These are phyloP conservation scores for Empidonax alnorum DNA, from an alignment of 2,113 vertebrate species.

Conservation along the genomic window DNA sequence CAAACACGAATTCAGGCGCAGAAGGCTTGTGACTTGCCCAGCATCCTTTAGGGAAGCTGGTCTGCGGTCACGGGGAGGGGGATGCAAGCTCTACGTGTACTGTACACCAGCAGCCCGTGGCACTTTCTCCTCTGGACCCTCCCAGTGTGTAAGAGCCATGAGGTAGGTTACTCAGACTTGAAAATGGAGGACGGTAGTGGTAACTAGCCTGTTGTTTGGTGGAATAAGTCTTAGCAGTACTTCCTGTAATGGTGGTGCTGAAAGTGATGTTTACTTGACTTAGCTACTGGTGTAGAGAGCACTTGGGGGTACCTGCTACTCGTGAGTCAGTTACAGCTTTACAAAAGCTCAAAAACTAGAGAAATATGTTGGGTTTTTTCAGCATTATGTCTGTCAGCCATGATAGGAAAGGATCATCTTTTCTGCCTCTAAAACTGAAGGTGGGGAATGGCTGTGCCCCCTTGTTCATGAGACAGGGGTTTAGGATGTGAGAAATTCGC, in stretches of 20 bases:
- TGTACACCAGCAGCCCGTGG: not conserved
- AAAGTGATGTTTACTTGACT: conserved; percentile 30
- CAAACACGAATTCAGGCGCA: not conserved
- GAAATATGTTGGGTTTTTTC: not conserved
- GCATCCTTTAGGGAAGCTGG: conserved; percentile 26
- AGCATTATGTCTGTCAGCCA: not conserved
- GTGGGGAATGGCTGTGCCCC: not conserved
- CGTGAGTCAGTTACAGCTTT: not conserved
- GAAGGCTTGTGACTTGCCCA: not conserved
- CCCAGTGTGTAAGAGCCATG: not conserved
- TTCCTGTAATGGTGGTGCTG: conserved; percentile 63
- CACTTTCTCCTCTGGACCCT: not conserved
- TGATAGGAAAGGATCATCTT: not conserved
- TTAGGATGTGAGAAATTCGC: not conserved
- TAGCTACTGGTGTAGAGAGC: not conserved
- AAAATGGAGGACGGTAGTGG: conserved; percentile 63
- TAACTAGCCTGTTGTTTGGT: conserved; percentile 32
- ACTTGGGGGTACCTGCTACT: not conserved
- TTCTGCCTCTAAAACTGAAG: not conserved
- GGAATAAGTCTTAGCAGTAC: conserved; percentile 10
- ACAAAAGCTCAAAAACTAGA: not conserved
- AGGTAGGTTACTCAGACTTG: conserved; percentile 37
- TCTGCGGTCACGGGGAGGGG: not conserved
- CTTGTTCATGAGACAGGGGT: not conserved
- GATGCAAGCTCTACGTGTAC: not conserved